These are phyloP conservation scores for Drosophila novamexicana DNA, from an alignment of 1,140 invertebrate genomes.

Conservation along the genomic window DNA sequence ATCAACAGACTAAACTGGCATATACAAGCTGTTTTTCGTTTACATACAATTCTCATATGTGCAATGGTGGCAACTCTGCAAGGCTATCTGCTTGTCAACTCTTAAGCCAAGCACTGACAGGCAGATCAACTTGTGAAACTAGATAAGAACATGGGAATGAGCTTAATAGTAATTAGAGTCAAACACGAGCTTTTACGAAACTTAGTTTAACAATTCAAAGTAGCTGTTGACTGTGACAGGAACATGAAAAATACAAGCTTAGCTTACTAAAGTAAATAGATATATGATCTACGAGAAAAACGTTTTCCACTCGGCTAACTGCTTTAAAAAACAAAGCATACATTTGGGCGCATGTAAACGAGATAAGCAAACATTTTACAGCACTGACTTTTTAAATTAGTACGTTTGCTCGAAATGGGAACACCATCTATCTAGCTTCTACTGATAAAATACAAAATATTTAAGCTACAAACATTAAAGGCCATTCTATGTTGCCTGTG, in stretches of 20 bases:
- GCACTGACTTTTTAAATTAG: background rate
- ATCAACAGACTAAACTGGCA: background rate
- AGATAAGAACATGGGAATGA: no score
- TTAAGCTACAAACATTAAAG: background rate
- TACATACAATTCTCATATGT: background rate
- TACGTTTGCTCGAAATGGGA: background rate
- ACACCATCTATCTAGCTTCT: constrained; percentile 2
- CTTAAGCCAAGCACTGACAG: no score
- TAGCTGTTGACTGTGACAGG: background rate
- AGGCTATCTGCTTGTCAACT: no score
- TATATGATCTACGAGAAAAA: background rate
- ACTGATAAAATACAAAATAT: background rate
- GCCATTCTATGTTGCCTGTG: background rate
- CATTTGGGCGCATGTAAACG: background rate
- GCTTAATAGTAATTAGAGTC: no score
- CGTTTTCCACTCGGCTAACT: no score
- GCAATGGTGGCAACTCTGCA: no score
- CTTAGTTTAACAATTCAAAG: background rate
- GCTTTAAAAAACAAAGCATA: background rate
- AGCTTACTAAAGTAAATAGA: no score
- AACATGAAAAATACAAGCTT: background rate
- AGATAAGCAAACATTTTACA: background rate
- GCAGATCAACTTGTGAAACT: no score
- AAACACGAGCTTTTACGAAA: no score
- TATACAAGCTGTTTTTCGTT: background rate